phyloP scores from a whole-genome alignment of 92 coral and sea anemone species.

The Meandrina meandrites region DNA sequence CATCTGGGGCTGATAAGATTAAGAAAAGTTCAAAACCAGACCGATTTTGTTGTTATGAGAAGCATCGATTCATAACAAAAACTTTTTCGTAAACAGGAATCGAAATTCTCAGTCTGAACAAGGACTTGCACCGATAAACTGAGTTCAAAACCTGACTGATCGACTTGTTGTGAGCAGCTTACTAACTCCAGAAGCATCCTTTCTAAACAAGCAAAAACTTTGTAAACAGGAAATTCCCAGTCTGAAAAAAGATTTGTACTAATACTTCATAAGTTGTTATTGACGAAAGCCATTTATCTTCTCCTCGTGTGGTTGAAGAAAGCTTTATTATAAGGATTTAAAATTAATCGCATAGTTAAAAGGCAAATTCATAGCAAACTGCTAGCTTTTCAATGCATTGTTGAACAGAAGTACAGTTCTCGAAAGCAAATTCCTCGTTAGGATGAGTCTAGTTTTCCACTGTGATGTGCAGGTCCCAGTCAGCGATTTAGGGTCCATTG shows the following conservation, averaged over 20 bases:
- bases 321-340: neutral
- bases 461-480: neutral
- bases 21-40: neutral
- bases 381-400: neutral
- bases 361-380: neutral
- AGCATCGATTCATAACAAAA: neutral
- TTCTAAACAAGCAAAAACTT: neutral
- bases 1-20: neutral
- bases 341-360: neutral
- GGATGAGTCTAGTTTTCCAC: neutral
- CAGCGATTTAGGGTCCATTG: neutral
- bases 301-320: neutral
- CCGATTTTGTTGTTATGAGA: neutral
- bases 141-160: neutral
- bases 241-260: neutral
- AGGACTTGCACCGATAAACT: neutral
- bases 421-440: neutral
- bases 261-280: neutral
- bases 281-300: neutral
- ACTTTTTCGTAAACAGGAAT: neutral
- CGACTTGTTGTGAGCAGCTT: neutral
- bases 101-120: neutral
- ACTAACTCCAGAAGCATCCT: neutral
- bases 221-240: neutral
- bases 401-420: neutral